A percentile compares a stretch with the other conserved stretches of the same genome.
Conservation (phyloP, 2,113 vertebrate species). For the Gnathonemus longibarbis region DNA sequence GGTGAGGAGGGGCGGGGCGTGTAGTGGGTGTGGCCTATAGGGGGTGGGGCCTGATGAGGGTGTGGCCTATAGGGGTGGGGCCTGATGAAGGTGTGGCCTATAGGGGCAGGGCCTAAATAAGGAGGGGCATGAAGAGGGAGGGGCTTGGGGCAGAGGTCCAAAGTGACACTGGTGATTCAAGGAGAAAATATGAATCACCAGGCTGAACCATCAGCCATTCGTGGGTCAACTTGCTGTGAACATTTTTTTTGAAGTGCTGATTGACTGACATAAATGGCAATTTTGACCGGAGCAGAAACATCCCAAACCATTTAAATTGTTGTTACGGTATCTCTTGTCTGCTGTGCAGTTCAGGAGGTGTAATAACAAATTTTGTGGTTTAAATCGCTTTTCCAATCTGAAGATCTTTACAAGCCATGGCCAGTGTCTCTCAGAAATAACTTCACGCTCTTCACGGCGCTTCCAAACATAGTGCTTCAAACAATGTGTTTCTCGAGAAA, state of each 20-base stretch:
- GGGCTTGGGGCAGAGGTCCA: not conserved
- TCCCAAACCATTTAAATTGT: not conserved
- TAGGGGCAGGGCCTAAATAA: not conserved
- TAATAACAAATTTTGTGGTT: not conserved
- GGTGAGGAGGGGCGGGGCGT: not conserved
- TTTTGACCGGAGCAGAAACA: not conserved
- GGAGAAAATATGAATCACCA: not conserved
- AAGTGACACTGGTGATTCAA: not conserved
- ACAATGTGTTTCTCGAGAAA: not conserved
- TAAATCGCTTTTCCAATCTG: not conserved
- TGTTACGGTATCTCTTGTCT: not conserved
- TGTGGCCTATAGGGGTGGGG: not conserved
- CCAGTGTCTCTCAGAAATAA: not conserved
- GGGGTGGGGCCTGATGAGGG: not conserved
- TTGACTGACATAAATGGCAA: not conserved
- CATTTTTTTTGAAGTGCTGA: no score
- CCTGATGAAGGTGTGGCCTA: not conserved
- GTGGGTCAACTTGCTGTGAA: not conserved
- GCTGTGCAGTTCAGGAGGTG: not conserved
- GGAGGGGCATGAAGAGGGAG: not conserved
- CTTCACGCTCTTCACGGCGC: not conserved
- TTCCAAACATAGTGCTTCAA: not conserved
- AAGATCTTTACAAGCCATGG: not conserved
- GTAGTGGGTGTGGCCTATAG: not conserved
- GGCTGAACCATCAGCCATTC: not conserved